Base-by-base conservation (phyloP, 2,888 invertebrate genomes). In the Linnaemya tessellans region DNA sequence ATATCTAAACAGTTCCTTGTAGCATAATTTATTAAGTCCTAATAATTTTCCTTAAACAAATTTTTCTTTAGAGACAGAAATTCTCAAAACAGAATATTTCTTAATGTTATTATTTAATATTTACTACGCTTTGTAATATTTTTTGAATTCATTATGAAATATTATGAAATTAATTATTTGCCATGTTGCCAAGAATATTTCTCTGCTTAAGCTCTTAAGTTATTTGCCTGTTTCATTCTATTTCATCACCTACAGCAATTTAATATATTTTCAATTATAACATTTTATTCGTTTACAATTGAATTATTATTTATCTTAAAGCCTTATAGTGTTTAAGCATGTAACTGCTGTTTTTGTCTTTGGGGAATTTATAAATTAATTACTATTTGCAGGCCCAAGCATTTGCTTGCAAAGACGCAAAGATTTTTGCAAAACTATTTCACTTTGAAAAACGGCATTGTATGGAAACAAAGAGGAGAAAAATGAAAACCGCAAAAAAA, bases 291-390 rank as follows among this genome's bases (percentile, higher is more conserved):
- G 30, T 58, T 58, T 18, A 35, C 15, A 46, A 18, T 73, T 35
- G 5, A 43, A 30, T 60, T 60, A 46, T 60, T 60, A 46, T 30
- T 30, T 3, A 60, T 49, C 11, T 22, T 22, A 22, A 22, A 73
- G 10, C 35, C 8, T 18, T 9, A 8, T 35, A 25, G 25, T 25
- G 51, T 13, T 64, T 64, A 35, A 30, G 18, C 38, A 25, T 22
- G 5, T 11, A 56, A 25, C 5, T 25, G 1, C 5, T 25, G 1
- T 25, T 22, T 56, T 56, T 25, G 54, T 25, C 54, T 25, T 3
- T 13, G 20, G 54, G 54, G 54, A 56, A 56, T 56, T 56, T 25
- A n/a, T 25, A 56, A 56, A 56, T 56, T 56, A 56, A 41, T 22
- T 56, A 41, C 1, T 56, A 9, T 25, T 22, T 54, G 10, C 18